These are phyloP conservation scores for Brachypodius melanocephalos DNA, from an alignment of 2,113 vertebrate genomes.

Conservation along the genomic window DNA sequence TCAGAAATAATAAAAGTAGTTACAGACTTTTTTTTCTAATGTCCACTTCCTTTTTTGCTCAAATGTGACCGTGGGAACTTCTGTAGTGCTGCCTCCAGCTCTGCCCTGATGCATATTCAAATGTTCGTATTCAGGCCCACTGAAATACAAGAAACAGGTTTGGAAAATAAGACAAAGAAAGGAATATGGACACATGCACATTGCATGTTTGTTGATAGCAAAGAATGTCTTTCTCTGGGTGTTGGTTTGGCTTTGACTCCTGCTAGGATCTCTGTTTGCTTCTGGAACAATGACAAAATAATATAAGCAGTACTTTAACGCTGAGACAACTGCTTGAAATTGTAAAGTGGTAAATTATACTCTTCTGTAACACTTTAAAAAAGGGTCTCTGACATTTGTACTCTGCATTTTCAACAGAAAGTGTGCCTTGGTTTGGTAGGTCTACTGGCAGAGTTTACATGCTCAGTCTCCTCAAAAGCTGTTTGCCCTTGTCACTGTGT, in stretches of 20 bases:
- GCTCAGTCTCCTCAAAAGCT: background rate
- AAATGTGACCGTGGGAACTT: background rate
- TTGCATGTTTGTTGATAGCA: background rate
- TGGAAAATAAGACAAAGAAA: background rate
- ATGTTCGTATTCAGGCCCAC: background rate
- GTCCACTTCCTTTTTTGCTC: background rate
- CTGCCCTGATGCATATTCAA: background rate
- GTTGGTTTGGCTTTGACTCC: constrained; percentile 15
- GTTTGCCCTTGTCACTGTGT: background rate
- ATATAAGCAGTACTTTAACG: background rate
- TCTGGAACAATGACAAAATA: background rate
- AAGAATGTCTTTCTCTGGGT: background rate
- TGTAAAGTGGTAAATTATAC: background rate
- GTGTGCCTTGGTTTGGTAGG: background rate
- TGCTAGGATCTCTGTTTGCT: background rate
- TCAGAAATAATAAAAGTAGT: background rate
- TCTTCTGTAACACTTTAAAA: background rate
- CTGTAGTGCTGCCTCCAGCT: background rate
- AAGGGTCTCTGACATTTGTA: background rate
- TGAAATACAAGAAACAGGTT: background rate
- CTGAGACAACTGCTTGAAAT: background rate
- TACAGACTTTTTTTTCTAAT: background rate
- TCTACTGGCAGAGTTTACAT: background rate
- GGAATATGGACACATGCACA: background rate
- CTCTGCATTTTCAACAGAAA: background rate